Percentiles rank a stretch among this genome's conserved stretches.
phyloP scores from a whole-genome alignment of 2,113 vertebrate genomes.

The Blennius ocellaris region DNA sequence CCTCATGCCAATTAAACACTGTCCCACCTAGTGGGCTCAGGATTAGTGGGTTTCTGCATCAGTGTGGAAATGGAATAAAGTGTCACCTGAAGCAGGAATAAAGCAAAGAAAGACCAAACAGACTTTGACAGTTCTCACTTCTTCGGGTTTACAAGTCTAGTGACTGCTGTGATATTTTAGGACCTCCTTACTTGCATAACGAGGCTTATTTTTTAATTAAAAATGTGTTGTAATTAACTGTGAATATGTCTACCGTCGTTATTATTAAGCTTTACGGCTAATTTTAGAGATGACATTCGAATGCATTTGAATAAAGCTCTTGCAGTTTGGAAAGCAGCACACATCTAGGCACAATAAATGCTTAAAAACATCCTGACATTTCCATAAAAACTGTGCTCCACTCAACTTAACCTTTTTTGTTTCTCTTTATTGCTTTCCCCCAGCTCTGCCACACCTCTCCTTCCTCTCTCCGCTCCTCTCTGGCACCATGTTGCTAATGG shows the following conservation, averaged over 20 bases:
- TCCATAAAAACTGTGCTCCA: constrained; percentile 29
- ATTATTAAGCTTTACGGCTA: neutral
- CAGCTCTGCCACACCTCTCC: constrained; percentile 20
- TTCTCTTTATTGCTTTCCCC: constrained; percentile 26
- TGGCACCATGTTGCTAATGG: constrained; percentile 57
- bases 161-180: neutral
- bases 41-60: too few relatives aligned
- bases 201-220: constrained; percentile 9
- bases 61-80: too few relatives aligned
- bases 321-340: constrained; percentile 14
- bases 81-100: too few relatives aligned
- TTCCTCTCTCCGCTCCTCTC: constrained; percentile 17
- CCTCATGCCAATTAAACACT: too few relatives aligned
- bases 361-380: constrained; percentile 51
- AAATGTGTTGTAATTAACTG: neutral
- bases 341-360: constrained; percentile 9
- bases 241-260: constrained; percentile 6
- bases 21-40: too few relatives aligned
- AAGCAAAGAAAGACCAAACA: neutral
- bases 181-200: neutral
- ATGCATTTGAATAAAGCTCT: constrained; percentile 19
- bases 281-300: constrained; percentile 19
- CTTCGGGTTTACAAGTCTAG: neutral
- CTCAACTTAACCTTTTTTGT: constrained; percentile 35
- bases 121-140: neutral